phyloP scores from a whole-genome alignment of 2,888 invertebrate genomes.

The Cylloceria caligata region DNA sequence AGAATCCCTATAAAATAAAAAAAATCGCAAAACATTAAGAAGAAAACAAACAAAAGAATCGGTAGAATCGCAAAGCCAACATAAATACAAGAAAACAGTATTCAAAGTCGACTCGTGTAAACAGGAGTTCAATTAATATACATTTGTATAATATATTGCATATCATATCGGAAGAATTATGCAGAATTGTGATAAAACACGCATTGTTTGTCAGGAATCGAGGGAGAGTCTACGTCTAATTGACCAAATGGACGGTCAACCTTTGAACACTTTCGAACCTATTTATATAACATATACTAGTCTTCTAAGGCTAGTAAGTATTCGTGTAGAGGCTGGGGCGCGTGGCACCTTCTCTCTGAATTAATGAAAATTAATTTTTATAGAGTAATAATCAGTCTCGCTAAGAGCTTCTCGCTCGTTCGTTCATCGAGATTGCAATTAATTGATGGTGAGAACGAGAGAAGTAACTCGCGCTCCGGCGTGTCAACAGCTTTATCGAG shows the following conservation, averaged over 20 bases:
- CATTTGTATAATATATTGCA: slow-evolving; percentile 56
- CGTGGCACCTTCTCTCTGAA: slow-evolving; percentile 27
- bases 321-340: slow-evolving; percentile 69
- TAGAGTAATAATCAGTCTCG: slow-evolving; percentile 17
- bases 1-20: slow-evolving; percentile 56
- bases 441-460: slow-evolving; percentile 37
- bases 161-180: slow-evolving; percentile 29
- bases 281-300: slow-evolving; percentile 76
- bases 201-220: slow-evolving; percentile 13
- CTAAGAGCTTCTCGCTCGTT: slow-evolving; percentile 25
- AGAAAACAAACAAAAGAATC: slow-evolving; percentile 42
- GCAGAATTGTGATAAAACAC: slow-evolving; percentile 42
- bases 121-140: slow-evolving; percentile 62
- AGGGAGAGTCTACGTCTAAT: slow-evolving; percentile 57
- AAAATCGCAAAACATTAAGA: slow-evolving; percentile 61
- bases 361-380: slow-evolving; percentile 39
- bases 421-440: slow-evolving; percentile 27
- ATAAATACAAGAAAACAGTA: slow-evolving; percentile 47
- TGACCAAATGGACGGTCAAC: slow-evolving; percentile 67
- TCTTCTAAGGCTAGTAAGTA: slow-evolving; percentile 80
- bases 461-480: slow-evolving; percentile 50
- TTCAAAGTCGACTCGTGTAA: slow-evolving; percentile 48
- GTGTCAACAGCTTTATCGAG: slow-evolving; percentile 58
- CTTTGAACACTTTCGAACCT: slow-evolving; percentile 78
- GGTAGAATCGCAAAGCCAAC: slow-evolving; percentile 50